Percentiles rank a stretch among this genome's conserved stretches.
These are phyloP conservation scores for Creontiades dilutus DNA, from an alignment of 2,888 invertebrate genomes.

Conservation along the genomic window DNA sequence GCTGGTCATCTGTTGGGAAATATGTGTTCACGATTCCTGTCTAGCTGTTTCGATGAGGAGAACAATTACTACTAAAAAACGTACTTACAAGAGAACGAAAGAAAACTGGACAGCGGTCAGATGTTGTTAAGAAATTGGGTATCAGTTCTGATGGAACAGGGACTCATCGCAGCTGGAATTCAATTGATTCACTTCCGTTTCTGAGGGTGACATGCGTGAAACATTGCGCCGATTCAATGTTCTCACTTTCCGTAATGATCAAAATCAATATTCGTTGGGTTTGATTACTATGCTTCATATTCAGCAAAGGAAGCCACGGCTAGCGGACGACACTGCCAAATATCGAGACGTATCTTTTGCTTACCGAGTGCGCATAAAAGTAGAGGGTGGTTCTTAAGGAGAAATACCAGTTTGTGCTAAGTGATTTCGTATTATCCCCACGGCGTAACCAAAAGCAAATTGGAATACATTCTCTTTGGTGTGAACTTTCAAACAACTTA, in stretches of 20 bases:
- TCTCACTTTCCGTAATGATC: constrained; percentile 59
- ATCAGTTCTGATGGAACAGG: constrained; percentile 45
- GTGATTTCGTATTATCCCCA: constrained; percentile 58
- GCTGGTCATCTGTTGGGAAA: background rate
- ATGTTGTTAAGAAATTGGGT: constrained; percentile 64
- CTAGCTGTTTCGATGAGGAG: constrained; percentile 52
- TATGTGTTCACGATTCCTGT: constrained; percentile 31
- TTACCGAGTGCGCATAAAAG: constrained; percentile 58
- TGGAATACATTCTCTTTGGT: constrained; percentile 56
- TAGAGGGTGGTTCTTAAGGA: constrained; percentile 23
- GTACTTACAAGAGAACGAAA: constrained; percentile 53
- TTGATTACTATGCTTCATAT: constrained; percentile 71
- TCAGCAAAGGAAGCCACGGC: constrained; percentile 66
- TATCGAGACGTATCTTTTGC: constrained; percentile 58
- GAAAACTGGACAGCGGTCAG: constrained; percentile 60
- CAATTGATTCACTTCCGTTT: constrained; percentile 58
- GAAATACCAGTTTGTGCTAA: constrained; percentile 51
- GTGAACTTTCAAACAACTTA: too few species aligned
- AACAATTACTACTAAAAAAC: constrained; percentile 2
- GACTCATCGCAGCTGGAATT: constrained; percentile 49
- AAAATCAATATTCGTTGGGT: constrained; percentile 72
- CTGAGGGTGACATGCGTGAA: constrained; percentile 57
- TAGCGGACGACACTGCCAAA: constrained; percentile 57
- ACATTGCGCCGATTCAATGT: constrained; percentile 47
- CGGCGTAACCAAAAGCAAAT: constrained; percentile 52